Evolutionary conservation across 2,888 invertebrate genomes (phyloP).

Genomic region (Platycheirus albimanus): DNA sequence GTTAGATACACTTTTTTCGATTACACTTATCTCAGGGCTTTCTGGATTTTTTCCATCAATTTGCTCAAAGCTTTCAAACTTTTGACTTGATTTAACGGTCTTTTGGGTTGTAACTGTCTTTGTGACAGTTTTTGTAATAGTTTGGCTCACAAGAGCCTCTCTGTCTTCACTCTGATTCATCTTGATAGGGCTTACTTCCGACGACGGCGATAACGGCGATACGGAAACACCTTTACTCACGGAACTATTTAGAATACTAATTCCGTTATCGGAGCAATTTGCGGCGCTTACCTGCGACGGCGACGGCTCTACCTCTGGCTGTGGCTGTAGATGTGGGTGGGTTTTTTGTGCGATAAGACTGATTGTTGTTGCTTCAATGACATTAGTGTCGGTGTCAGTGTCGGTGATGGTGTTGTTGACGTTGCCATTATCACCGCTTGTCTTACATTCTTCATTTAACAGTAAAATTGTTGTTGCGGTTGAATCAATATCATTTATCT

Average conservation of each 20-base stretch:
- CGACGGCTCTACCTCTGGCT: too few species aligned
- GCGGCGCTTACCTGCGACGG: slow-evolving; percentile 45
- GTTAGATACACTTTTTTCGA: slow-evolving; percentile 46
- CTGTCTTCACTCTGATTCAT: slow-evolving; percentile 57
- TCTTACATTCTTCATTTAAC: slow-evolving; percentile 43
- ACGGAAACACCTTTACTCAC: slow-evolving; percentile 49
- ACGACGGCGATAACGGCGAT: slow-evolving; percentile 2
- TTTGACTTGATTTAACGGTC: slow-evolving; percentile 65
- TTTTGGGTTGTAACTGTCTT: slow-evolving; percentile 73
- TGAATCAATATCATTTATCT: slow-evolving; percentile 67
- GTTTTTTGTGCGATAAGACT: slow-evolving; percentile 41
- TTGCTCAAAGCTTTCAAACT: slow-evolving; percentile 71
- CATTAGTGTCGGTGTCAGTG: slow-evolving; percentile 26
- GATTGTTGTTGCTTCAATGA: slow-evolving; percentile 39
- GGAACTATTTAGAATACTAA: slow-evolving; percentile 64
- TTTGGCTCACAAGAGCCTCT: slow-evolving; percentile 59
- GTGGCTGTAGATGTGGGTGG: slow-evolving; percentile 38
- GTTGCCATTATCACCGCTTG: slow-evolving; percentile 39
- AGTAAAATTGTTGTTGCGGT: slow-evolving; percentile 21
- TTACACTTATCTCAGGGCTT: slow-evolving; percentile 42
- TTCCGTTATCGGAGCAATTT: slow-evolving; percentile 41
- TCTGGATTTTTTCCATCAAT: slow-evolving; percentile 70
- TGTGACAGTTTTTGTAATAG: slow-evolving; percentile 75
- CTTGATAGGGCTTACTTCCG: slow-evolving; percentile 41
- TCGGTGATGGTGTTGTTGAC: too few species aligned